phyloP scores from a whole-genome alignment of 1,140 invertebrate genomes.

The Diorhabda elongata region DNA sequence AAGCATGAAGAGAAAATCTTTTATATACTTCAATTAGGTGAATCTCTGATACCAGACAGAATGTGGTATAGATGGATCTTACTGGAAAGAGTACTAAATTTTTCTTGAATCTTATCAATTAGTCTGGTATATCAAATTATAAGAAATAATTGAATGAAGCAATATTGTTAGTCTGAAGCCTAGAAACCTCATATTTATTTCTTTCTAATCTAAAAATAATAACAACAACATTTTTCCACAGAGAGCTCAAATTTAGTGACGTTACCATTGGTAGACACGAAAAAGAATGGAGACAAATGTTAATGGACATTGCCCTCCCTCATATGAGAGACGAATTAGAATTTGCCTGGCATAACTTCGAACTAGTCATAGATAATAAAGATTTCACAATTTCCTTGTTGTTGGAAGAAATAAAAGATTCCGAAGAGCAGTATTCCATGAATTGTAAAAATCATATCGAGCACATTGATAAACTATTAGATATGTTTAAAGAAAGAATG shows the following conservation, averaged over 20 bases:
- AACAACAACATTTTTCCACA: neutral
- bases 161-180: too few relatives aligned
- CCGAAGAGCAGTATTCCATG: conserved; percentile 37
- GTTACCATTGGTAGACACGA: conserved; percentile 35
- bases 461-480: conserved; percentile 37
- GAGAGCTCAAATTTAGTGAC: conserved; percentile 35
- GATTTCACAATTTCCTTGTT: conserved; percentile 42
- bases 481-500: conserved; percentile 32
- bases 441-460: conserved; percentile 34
- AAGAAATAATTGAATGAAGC: too few relatives aligned
- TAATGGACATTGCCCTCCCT: conserved; percentile 35
- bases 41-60: too few relatives aligned
- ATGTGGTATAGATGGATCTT: too few relatives aligned
- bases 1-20: too few relatives aligned
- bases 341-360: conserved; percentile 41
- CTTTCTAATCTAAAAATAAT: too few relatives aligned
- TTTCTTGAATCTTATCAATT: too few relatives aligned
- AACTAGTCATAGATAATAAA: conserved; percentile 39
- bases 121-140: too few relatives aligned
- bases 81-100: too few relatives aligned
- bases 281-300: conserved; percentile 39
- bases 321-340: conserved; percentile 36
- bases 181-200: too few relatives aligned
- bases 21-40: too few relatives aligned
- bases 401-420: conserved; percentile 38